These are phyloP conservation scores for Arctia plantaginis DNA, from an alignment of 2,888 invertebrate genomes.

Conservation along the genomic window DNA sequence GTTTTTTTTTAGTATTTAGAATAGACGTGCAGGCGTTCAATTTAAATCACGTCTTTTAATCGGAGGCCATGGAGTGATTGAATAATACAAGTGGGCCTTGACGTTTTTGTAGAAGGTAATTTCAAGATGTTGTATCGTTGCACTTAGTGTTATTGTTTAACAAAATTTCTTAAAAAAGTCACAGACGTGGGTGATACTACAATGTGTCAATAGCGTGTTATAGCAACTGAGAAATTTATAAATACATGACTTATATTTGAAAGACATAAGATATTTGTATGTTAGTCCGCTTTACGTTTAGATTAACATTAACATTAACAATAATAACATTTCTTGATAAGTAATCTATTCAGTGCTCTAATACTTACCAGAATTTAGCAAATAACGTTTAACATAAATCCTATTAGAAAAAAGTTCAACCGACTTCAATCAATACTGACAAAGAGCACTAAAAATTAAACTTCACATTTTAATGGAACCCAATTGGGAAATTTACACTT, in stretches of 20 bases:
- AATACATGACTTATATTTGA: background rate
- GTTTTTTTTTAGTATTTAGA: background rate
- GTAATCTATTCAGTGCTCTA: too few relatives aligned
- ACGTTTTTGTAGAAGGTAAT: background rate
- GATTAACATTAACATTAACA: too few relatives aligned
- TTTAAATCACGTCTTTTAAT: background rate
- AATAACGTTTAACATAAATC: too few relatives aligned
- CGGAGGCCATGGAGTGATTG: background rate
- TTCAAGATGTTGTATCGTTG: background rate
- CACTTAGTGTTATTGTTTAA: background rate
- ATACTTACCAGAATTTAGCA: too few relatives aligned
- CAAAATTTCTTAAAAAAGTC: background rate
- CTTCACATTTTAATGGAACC: too few relatives aligned
- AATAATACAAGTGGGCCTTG: background rate
- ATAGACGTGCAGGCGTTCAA: background rate
- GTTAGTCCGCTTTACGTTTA: too few relatives aligned
- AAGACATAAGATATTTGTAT: too few relatives aligned
- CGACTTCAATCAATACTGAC: too few relatives aligned
- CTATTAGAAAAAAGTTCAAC: too few relatives aligned
- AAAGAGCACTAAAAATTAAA: too few relatives aligned
- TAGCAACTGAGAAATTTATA: background rate
- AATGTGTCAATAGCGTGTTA: background rate
- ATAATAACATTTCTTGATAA: too few relatives aligned
- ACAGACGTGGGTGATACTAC: background rate
- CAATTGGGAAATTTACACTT: too few relatives aligned